These are phyloP conservation scores for Heteractis magnifica DNA, from an alignment of 92 coral and sea anemone species.

Conservation along the genomic window DNA sequence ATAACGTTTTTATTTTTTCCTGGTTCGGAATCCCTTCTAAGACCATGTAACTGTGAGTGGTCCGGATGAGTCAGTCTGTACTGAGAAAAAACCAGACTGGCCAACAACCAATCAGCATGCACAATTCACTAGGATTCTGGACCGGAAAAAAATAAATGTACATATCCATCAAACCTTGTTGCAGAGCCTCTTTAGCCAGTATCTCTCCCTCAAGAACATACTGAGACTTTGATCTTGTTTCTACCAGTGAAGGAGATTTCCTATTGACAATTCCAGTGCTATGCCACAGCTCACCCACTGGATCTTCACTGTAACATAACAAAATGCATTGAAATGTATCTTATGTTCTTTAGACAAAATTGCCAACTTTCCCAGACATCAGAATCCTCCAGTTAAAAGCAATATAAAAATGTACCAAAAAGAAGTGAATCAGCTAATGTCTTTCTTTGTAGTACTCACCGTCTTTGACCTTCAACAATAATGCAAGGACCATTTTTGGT, in stretches of 20 bases:
- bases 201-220: slow-evolving; percentile 75
- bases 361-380: no score
- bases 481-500: slow-evolving; percentile 54
- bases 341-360: no score
- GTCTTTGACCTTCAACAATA: slow-evolving; percentile 94
- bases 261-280: slow-evolving; percentile 76
- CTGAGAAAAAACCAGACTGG: no score
- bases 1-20: no score
- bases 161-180: slow-evolving; percentile 45
- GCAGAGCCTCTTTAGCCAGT: slow-evolving; percentile 44
- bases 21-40: no score
- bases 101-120: no score
- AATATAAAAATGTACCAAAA: no score
- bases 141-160: no score
- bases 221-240: slow-evolving; percentile 77
- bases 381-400: no score
- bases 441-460: slow-evolving; percentile 37
- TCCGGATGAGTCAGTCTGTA: no score
- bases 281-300: slow-evolving; percentile 75
- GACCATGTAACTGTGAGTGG: no score
- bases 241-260: slow-evolving; percentile 44
- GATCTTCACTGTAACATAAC: slow-evolving; percentile 60
- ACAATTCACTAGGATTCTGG: no score
- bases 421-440: neutral
- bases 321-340: neutral